Percentiles rank a stretch among this genome's conserved stretches.
Evolutionary conservation across 92 coral and sea anemone species (phyloP).

Genomic region (Micromussa lordhowensis): DNA sequence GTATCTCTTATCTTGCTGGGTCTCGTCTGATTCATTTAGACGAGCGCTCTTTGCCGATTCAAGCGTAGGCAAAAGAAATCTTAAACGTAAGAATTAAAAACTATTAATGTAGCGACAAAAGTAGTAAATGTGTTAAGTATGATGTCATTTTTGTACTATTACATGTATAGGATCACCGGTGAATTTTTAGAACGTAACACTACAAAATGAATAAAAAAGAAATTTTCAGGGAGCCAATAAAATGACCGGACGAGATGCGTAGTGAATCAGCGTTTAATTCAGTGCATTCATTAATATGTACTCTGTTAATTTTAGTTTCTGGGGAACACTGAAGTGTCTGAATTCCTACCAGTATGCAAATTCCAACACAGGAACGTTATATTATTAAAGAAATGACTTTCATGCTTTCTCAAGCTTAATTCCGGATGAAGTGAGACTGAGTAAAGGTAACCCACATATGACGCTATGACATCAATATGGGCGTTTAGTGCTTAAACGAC

Average conservation of each 20-base stretch:
- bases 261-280: background rate
- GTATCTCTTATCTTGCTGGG: background rate
- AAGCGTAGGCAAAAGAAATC: background rate
- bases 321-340: slow-evolving; percentile 4
- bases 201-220: background rate
- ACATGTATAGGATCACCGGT: background rate
- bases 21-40: too few relatives aligned
- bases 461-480: background rate
- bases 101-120: background rate
- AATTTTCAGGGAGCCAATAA: background rate
- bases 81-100: background rate
- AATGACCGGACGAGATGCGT: background rate
- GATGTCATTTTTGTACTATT: background rate
- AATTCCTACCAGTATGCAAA: slow-evolving; percentile 3
- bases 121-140: background rate
- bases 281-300: background rate
- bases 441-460: background rate
- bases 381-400: background rate
- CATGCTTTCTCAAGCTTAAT: background rate
- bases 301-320: slow-evolving; percentile 16
- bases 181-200: background rate
- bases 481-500: background rate
- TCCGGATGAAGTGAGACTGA: background rate
- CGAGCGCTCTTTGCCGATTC: background rate
- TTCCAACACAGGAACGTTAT: background rate